Evolutionary conservation across 2,888 invertebrate species (phyloP).

Genomic region (Tinea pellionella): DNA sequence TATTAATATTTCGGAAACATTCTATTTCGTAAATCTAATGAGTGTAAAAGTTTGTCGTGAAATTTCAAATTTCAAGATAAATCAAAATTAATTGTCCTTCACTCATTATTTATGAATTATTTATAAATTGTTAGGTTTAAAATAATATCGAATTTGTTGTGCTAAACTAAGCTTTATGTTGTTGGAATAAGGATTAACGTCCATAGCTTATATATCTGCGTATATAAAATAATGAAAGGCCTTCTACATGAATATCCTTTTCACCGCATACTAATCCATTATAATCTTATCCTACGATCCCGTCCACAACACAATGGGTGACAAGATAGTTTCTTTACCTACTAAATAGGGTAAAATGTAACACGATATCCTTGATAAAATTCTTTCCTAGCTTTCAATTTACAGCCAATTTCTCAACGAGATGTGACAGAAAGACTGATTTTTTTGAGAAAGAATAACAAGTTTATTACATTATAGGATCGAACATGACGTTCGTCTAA

Average conservation of each 20-base stretch:
- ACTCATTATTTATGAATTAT: slow-evolving; percentile 12
- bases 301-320: neutral
- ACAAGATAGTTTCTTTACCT: no score
- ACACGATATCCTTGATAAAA: neutral
- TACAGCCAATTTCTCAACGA: neutral
- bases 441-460: neutral
- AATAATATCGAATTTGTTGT: neutral
- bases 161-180: neutral
- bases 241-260: neutral
- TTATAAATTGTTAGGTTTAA: neutral
- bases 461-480: neutral
- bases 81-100: slow-evolving; percentile 30
- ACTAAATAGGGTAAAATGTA: neutral
- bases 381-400: neutral
- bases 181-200: no score
- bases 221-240: no score
- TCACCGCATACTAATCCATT: neutral
- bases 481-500: neutral
- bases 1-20: neutral
- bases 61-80: slow-evolving; percentile 31
- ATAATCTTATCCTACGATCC: neutral
- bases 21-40: neutral
- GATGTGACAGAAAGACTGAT: neutral
- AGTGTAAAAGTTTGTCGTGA: slow-evolving; percentile 21
- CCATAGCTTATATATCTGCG: no score